Evolutionary conservation across 2,113 vertebrate genomes (phyloP).

Genomic region (Trichomycterus rosablanca): DNA sequence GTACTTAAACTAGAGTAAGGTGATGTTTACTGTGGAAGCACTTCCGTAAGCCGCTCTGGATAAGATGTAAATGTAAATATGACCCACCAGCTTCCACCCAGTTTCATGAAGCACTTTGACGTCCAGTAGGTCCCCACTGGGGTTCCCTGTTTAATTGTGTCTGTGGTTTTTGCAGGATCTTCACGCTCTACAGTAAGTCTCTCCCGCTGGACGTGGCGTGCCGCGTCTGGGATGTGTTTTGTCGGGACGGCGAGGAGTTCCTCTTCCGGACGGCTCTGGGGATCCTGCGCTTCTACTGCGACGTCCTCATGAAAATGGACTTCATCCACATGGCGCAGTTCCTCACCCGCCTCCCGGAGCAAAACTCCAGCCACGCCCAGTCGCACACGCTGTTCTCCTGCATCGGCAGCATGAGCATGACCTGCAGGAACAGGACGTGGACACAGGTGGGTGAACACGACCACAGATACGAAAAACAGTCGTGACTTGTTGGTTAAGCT

Average conservation of each 20-base stretch:
- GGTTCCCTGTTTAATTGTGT: no score
- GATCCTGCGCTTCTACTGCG: slow-evolving; percentile 84
- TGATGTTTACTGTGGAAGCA: no score
- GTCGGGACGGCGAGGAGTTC: slow-evolving; percentile 90
- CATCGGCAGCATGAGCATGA: slow-evolving; percentile 85
- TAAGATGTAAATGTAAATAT: no score
- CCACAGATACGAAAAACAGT: no score
- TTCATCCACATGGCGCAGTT: slow-evolving; percentile 97
- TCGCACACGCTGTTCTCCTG: slow-evolving; percentile 83
- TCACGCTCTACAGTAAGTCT: slow-evolving; percentile 91
- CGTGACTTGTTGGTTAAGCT: no score
- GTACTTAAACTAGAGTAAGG: no score
- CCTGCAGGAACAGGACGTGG: slow-evolving; percentile 89
- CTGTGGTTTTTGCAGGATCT: slow-evolving; percentile 76
- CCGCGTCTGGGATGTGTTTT: slow-evolving; percentile 95
- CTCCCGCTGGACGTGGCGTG: slow-evolving; percentile 89
- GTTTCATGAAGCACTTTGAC: no score
- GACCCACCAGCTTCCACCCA: no score
- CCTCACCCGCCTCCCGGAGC: slow-evolving; percentile 87
- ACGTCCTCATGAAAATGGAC: slow-evolving; percentile 89
- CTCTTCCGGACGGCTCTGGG: slow-evolving; percentile 90
- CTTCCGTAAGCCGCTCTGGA: no score
- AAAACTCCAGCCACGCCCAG: slow-evolving; percentile 76
- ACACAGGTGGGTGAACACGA: slow-evolving; percentile 81
- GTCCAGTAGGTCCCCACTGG: no score